Evolutionary conservation across 2,797 vertebrate species (phyloP), one percentile per base, ranked within the genome.

Genomic region (Acanthiza pusilla): DNA sequence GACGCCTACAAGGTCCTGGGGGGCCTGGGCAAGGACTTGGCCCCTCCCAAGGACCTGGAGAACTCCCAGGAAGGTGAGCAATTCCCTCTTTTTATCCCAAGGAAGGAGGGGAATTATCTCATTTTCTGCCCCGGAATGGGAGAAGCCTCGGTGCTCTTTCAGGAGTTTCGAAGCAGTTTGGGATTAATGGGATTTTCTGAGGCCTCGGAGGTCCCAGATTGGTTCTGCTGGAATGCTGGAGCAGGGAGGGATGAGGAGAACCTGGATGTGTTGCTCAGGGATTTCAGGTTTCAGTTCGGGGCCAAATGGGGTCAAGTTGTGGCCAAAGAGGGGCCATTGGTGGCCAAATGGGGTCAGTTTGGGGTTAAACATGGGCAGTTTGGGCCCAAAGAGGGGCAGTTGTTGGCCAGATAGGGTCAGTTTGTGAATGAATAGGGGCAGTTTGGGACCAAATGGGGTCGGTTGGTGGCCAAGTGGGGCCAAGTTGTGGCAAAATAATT

Each of bases 1-100:
- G 99, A 99, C 45, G 96, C 98, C 16, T 99, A 99, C 98, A 98
- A 95, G 86, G 98, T 99, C 30, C 97, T 99, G 21, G 99, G 99
- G 10, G 98, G 99, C 1, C 96, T 99, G 43, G 98, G 98, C 60
- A 98, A 98, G 9, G 98, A 99, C 15, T 96, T 97, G 0, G 97
- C 98, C 21, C 95, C 98, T 19, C 91, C 89, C 21, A 98, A 98
- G 34, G 94, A 78, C 1, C 4, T 0, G 0, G 92, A 92, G 16
- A 57, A 32, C 74, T 71, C 55, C 3, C 48, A n/a, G 51, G 9
- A 55, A 96, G 97, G 98, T 98, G 85, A 8, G 45, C 20, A 23
- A n/a, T 40, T 80, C 23, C 3, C 51, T 75, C 30, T 2, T 45
- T 29, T 50, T 29, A 26, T 21, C 17, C 68, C 48, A 23, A 53